phyloP scores from a whole-genome alignment of 2,888 invertebrate species.

The Steinernema scapterisci region DNA sequence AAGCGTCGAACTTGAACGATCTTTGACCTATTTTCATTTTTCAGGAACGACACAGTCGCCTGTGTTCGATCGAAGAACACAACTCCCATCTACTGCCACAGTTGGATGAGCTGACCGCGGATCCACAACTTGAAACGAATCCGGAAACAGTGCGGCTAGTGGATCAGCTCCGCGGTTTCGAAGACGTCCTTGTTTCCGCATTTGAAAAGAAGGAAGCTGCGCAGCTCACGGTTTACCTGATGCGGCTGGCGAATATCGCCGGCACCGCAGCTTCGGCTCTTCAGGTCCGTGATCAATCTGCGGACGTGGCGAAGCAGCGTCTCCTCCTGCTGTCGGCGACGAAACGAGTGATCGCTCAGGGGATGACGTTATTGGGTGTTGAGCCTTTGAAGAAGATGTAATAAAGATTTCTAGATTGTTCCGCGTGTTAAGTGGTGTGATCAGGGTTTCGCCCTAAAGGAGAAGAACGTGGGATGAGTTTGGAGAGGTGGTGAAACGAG shows the following conservation, averaged over 20 bases:
- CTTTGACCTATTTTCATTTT: not conserved
- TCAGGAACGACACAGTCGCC: conserved; percentile 50
- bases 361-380: conserved; percentile 58
- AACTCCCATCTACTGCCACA: conserved; percentile 48
- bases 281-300: conserved; percentile 38
- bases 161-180: not conserved
- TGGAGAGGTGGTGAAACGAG: no score
- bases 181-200: conserved; percentile 6
- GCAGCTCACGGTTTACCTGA: conserved; percentile 52
- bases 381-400: conserved; percentile 52
- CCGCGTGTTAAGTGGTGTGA: no score
- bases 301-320: conserved; percentile 53
- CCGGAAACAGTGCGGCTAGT: conserved; percentile 24
- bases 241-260: conserved; percentile 43
- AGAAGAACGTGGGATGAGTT: no score
- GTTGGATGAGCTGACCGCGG: conserved; percentile 33
- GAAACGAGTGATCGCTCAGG: conserved; percentile 56
- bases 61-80: conserved; percentile 50
- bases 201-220: conserved; percentile 52
- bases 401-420: conserved; percentile 21
- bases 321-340: conserved; percentile 56
- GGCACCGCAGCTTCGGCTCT: conserved; percentile 54
- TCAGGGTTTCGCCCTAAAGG: no score
- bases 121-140: conserved; percentile 17
- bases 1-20: not conserved